Evolutionary conservation across 2,113 vertebrate genomes (phyloP).

Genomic region (Ptilorrhoa leucosticta): DNA sequence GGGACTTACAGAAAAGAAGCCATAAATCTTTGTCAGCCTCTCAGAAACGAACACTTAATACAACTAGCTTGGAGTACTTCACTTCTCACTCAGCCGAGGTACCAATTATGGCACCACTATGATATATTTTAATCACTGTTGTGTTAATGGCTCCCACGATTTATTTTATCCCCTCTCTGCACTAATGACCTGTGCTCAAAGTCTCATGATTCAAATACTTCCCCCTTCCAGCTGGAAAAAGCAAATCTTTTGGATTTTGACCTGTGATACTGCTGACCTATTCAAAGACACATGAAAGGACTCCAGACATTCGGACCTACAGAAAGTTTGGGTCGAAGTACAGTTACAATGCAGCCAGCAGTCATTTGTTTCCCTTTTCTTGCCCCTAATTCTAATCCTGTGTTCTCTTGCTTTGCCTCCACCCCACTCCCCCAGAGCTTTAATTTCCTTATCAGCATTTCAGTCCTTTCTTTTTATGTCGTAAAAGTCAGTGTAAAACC

Average conservation of each 20-base stretch:
- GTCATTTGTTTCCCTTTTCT: background rate
- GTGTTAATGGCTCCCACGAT: conserved; percentile 26
- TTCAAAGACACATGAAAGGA: background rate
- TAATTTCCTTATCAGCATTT: background rate
- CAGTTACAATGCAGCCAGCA: background rate
- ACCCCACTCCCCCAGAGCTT: background rate
- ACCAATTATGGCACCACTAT: conserved; percentile 34
- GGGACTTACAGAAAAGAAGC: conserved; percentile 38
- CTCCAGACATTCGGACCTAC: background rate
- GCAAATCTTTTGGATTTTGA: background rate
- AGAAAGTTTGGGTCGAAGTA: background rate
- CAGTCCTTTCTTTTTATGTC: background rate
- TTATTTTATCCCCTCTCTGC: conserved; percentile 26
- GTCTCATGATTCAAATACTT: conserved; percentile 23
- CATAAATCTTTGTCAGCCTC: conserved; percentile 56
- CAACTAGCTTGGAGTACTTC: conserved; percentile 29
- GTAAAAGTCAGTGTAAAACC: background rate
- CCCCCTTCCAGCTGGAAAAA: background rate
- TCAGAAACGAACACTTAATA: conserved; percentile 52
- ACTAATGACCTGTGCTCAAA: conserved; percentile 34
- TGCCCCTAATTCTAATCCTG: background rate
- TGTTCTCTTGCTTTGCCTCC: background rate
- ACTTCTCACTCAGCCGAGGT: conserved; percentile 1
- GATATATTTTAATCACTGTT: conserved; percentile 56
- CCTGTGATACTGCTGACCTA: background rate